phyloP scores from a whole-genome alignment of 2,113 vertebrate genomes.

The Rhipidura dahli region DNA sequence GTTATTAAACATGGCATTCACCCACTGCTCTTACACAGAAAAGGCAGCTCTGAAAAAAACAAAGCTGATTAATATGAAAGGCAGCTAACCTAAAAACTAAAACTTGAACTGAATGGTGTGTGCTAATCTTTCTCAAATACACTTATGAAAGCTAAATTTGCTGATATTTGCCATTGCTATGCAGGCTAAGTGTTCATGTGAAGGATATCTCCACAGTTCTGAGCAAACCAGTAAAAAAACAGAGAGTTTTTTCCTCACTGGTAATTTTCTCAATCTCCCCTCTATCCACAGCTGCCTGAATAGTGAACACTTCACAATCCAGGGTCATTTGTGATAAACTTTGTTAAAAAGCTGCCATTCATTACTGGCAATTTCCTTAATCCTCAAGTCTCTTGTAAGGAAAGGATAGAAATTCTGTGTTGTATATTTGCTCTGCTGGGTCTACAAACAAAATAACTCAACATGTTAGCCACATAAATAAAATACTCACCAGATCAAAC shows the following conservation, averaged over 20 bases:
- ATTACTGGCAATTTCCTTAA: conserved; percentile 8
- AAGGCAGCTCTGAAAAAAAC: conserved; percentile 57
- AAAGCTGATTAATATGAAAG: conserved; percentile 70
- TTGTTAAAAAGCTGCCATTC: background rate
- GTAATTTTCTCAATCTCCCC: background rate
- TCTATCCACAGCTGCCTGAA: background rate
- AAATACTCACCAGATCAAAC: conserved; percentile 40
- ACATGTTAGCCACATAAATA: conserved; percentile 1
- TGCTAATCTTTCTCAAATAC: conserved; percentile 59
- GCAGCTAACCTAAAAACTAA: conserved; percentile 67
- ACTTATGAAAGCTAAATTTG: conserved; percentile 64
- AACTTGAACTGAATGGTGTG: conserved; percentile 50
- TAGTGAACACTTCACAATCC: background rate
- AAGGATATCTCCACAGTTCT: background rate
- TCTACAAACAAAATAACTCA: background rate
- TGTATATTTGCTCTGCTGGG: background rate
- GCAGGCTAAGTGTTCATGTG: background rate
- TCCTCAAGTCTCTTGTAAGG: background rate
- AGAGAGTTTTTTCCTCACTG: background rate
- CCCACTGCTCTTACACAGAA: conserved; percentile 59
- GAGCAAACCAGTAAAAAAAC: background rate
- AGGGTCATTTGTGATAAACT: conserved; percentile 36
- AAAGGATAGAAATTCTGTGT: background rate
- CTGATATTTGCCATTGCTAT: conserved; percentile 28
- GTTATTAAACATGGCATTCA: conserved; percentile 70